Evolutionary conservation across 2,113 vertebrate species (phyloP), one percentile per base, ranked within the genome.

Genomic region (Abramis brama): DNA sequence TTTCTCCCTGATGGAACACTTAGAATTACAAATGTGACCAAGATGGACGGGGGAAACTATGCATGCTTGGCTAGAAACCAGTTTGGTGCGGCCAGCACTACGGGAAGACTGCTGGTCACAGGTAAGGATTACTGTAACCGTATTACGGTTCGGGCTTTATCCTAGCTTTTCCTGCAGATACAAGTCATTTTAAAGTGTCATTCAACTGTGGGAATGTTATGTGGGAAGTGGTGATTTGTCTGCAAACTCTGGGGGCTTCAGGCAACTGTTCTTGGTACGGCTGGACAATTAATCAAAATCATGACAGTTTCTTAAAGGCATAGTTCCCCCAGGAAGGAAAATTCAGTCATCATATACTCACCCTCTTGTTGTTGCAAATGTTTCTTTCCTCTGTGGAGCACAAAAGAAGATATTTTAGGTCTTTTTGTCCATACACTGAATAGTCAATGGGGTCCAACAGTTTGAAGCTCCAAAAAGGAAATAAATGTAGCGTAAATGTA

Each of bases 51-150:
- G 57, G 97, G 97, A 87, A 95, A 91, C 87, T 98, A 98, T 86
- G 96, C 94, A 0, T 98, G 97, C 90, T 91, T 96, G 86, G 97
- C 97, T 30, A 93, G 95, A 91, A 98, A 98, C 93, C 96, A 95
- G 91, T 99, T 98, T 91, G 96, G 97, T 84, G 92, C 94, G 91
- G 96, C 97, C 78, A 97, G 91, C 82, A 97, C 95, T 85, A 96
- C 96, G 15, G 97, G 96, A 85, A 95, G 77, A 87, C 89, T 98
- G 86, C 86, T 97, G 9, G 96, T 98, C 70, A 98, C 97, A 86
- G 97, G 97, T 98, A 88, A 91, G 91, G 68, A 84, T 83, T 89
- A 84, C 21, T 75, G 43, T 76, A 74, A 82, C 59, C 47, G 17
- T 30, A 43, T 79, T 39, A 70, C 27, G 21, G 19, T 13, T 10